Evolutionary conservation across 2,797 vertebrate species (phyloP), one percentile per base, ranked within the genome.

Genomic region (Mallotus villosus): DNA sequence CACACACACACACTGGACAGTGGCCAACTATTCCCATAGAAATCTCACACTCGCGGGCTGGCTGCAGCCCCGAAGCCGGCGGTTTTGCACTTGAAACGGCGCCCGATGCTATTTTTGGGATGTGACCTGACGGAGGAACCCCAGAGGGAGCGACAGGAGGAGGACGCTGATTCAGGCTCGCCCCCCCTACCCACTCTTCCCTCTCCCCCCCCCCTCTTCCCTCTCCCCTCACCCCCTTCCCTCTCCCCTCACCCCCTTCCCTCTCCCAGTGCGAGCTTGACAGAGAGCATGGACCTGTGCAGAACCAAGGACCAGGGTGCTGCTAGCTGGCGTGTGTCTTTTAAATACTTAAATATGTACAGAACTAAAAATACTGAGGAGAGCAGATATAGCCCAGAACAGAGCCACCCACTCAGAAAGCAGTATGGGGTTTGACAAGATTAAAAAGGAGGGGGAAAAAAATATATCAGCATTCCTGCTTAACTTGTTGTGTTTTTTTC

Each of bases 21-120:
- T 88, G 87, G 95, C 96, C 96, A 97, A 96, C 89, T 91, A 93
- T 94, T 95, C 95, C 93, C 95, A 95, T 90, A 95, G 93, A 97
- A 93, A 95, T 96, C 95, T 95, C 95, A 95, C 94, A 94, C 95
- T 94, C 90, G 19, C 93, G 87, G 92, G 93, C 96, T 96, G 95
- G 95, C 95, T 95, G 92, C 92, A 89, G 92, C 95, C 94, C 95
- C 84, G 91, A 96, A 95, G 95, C 92, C 84, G 94, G 93, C 88
- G 90, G 92, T 95, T 96, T 94, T 95, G 93, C 93, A 92, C 93
- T 97, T 97, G 95, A 97, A 97, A 96, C 91, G 78, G 84, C 91
- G 95, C 95, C 95, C 94, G 91, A 82, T 95, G 93, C 95, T 97
- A 98, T 98, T 97, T 93, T 95, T 95, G 94, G 95, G 94, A 94